Evolutionary conservation across 2,888 invertebrate species (phyloP).

Genomic region (Lypha dubia): DNA sequence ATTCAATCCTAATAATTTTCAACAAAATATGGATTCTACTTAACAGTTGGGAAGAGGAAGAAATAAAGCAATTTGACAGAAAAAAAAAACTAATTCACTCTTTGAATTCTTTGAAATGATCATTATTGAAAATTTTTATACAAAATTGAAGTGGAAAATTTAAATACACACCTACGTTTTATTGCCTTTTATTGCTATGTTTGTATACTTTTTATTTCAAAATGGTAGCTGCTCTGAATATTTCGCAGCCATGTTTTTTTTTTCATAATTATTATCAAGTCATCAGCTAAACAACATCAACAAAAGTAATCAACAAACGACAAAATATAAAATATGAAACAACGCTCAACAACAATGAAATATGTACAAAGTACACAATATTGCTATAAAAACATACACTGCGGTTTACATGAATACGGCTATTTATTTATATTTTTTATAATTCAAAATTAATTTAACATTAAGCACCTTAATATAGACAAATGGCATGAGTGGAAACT

Average conservation of each 20-base stretch:
- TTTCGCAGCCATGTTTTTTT: conserved; percentile 11
- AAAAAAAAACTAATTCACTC: not conserved
- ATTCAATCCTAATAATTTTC: too few species aligned
- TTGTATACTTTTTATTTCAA: conserved; percentile 19
- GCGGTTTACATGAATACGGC: too few species aligned
- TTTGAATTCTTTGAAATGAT: conserved; percentile 10
- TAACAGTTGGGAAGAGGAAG: not conserved
- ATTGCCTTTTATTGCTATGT: not conserved
- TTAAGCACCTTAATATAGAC: too few species aligned
- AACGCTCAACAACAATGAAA: conserved; percentile 14
- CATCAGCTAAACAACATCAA: conserved; percentile 25
- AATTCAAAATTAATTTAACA: too few species aligned
- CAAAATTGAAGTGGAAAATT: not conserved
- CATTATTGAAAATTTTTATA: conserved; percentile 4
- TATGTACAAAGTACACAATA: not conserved
- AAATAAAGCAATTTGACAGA: too few species aligned
- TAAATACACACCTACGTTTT: too few species aligned
- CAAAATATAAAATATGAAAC: conserved; percentile 12
- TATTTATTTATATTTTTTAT: too few species aligned
- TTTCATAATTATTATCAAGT: conserved; percentile 9
- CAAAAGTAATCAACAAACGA: conserved; percentile 36
- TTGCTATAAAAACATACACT: not conserved
- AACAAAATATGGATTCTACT: not conserved
- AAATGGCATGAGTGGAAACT: too few species aligned
- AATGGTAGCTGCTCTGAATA: conserved; percentile 26